Base-by-base conservation (phyloP, 64 coral and sea anemone species). In the Pocillopora verrucosa region DNA sequence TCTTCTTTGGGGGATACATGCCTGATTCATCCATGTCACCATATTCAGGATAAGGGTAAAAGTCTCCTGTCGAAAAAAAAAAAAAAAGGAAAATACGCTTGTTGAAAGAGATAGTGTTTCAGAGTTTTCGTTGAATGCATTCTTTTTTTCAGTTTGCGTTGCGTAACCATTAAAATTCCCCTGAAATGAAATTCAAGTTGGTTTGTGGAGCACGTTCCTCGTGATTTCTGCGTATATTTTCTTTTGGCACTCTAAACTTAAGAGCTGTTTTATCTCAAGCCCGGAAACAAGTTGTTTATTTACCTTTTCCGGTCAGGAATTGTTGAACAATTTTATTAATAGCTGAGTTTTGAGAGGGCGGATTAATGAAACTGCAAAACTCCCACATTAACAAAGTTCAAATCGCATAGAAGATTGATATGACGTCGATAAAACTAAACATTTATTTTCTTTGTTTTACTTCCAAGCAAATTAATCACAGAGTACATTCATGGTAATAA, bases 1-100 rank as follows among this genome's bases (percentile, higher is more conserved):
- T 99, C 13, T 92, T 78, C 51, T 97, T 97, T 16, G 93, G 84
- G 0, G 79, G 79, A 59, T 91, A 97, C 13, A 68, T 80, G 24
- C 89, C 80, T 37, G 82, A 70, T n/a, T 97, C 95, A 11, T 64
- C 78, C 37, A 97, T 75, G 56, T 97, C 95, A 16, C 83, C 73
- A 25, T 74, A 89, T 45, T 92, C 92, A 14, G 72, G 16, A 24
- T 87, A 92, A 38, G 84, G 61, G 59, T 79, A 87, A 60, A 26
- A 86, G 24, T 92, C 90, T 19, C 90, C 90, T 85, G 1, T 38
- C 56, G 75, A 58, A 72, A 19, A 75, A 91, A 76, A 25, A 60
- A 89, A 60, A 24, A 16, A 13, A 37, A 25, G 11, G 59, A 80
- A 56, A 15, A 59, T 22, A 57, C n/a, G 41, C 3, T 51, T 51